Conservation (phyloP, 1,140 invertebrate species). For the Carcinoscorpius rotundicauda region DNA sequence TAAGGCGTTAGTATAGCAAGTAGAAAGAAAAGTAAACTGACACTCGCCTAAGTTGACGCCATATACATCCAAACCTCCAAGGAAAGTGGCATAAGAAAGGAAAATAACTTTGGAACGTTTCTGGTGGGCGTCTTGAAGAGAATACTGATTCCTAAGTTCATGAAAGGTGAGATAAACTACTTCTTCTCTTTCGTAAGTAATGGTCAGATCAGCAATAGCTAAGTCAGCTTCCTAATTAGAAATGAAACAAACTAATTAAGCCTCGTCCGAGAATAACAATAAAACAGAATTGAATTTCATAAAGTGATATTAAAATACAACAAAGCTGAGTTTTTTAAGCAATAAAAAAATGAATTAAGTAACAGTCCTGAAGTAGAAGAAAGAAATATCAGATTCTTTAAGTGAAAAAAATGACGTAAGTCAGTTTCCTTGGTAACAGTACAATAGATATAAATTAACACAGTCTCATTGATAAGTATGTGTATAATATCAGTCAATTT, state of each 20-base stretch:
- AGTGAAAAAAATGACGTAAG: too few relatives aligned
- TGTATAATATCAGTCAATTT: too few relatives aligned
- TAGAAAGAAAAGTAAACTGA: constrained; percentile 35
- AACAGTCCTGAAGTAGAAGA: too few relatives aligned
- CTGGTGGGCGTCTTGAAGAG: constrained; percentile 23
- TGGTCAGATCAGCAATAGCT: constrained; percentile 85
- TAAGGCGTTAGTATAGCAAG: constrained; percentile 34
- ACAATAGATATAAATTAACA: too few relatives aligned
- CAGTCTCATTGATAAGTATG: too few relatives aligned
- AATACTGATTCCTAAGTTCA: constrained; percentile 58
- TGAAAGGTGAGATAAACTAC: constrained; percentile 92
- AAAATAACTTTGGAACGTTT: constrained; percentile 35
- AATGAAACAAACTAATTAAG: neutral
- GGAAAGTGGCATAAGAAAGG: constrained; percentile 37
- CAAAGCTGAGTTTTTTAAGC: too few relatives aligned
- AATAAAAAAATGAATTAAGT: too few relatives aligned
- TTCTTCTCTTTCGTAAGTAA: constrained; percentile 76
- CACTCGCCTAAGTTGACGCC: constrained; percentile 32
- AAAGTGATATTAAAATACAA: too few relatives aligned
- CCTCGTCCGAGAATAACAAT: constrained; percentile 4
- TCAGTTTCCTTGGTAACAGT: too few relatives aligned
- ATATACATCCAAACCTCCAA: constrained; percentile 37
- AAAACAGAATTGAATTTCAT: too few relatives aligned
- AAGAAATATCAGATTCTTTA: too few relatives aligned
- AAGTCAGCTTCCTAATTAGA: constrained; percentile 75